phyloP scores from a whole-genome alignment of 1,140 invertebrate species.

The Nautilus pompilius region DNA sequence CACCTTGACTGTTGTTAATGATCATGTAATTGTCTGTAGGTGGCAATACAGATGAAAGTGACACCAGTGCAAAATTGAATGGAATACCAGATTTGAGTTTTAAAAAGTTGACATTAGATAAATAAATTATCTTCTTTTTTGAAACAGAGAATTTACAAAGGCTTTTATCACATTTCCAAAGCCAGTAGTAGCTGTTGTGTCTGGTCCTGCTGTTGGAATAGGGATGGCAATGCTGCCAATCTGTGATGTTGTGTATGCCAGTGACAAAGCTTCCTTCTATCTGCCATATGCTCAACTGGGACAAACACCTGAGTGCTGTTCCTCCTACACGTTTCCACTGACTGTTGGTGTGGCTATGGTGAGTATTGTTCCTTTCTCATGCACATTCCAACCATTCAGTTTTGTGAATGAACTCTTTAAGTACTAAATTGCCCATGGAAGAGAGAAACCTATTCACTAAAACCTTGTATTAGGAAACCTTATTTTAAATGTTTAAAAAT shows the following conservation, averaged over 20 bases:
- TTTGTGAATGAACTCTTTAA: too few relatives aligned
- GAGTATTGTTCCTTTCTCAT: conserved; percentile 21
- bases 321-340: conserved; percentile 76
- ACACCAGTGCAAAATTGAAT: too few relatives aligned
- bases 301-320: conserved; percentile 78
- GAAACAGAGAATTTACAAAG: conserved; percentile 67
- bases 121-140: neutral
- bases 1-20: too few relatives aligned
- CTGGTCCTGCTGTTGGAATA: conserved; percentile 90
- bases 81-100: too few relatives aligned
- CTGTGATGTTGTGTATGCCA: conserved; percentile 87
- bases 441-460: too few relatives aligned
- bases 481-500: too few relatives aligned
- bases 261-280: conserved; percentile 75
- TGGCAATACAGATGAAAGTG: too few relatives aligned
- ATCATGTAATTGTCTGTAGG: too few relatives aligned
- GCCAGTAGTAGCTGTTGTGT: conserved; percentile 82
- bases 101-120: too few relatives aligned
- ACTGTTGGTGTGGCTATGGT: conserved; percentile 76
- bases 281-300: conserved; percentile 81
- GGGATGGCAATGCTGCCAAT: conserved; percentile 76
- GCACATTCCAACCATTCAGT: too few relatives aligned
- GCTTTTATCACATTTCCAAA: conserved; percentile 86
- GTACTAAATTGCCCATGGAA: too few relatives aligned
- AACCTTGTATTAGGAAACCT: too few relatives aligned